Conservation (phyloP, 2,797 vertebrate species). For the Halcyon leucocephala region DNA sequence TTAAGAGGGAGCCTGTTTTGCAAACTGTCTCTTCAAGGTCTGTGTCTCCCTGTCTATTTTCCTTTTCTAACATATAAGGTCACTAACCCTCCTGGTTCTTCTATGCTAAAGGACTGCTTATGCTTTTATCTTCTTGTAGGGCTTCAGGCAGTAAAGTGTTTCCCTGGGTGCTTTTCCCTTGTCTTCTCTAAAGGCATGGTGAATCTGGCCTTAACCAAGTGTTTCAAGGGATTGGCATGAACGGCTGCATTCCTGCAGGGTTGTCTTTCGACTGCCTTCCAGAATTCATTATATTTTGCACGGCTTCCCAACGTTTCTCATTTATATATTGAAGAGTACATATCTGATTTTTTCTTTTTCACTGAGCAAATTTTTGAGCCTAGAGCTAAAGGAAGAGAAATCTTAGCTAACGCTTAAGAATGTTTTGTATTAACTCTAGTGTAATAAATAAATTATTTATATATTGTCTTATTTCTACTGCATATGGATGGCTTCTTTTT, state of each 20-base stretch:
- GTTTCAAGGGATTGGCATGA: neutral
- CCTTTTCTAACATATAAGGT: neutral
- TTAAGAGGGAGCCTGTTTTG: neutral
- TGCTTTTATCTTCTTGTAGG: neutral
- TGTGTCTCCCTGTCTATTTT: fast-evolving
- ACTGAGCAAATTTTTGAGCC: neutral
- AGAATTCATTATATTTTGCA: neutral
- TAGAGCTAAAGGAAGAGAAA: neutral
- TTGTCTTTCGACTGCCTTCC: neutral
- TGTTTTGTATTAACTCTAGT: neutral
- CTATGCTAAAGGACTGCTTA: neutral
- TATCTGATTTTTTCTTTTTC: neutral
- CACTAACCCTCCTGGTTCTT: neutral
- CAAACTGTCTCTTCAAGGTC: neutral
- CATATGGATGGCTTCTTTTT: neutral
- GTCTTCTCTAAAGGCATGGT: neutral
- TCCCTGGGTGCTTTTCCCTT: neutral
- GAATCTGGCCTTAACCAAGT: neutral
- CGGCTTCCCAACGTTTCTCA: neutral
- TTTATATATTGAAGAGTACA: neutral
- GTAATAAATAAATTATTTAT: neutral
- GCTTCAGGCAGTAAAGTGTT: neutral
- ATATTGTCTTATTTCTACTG: neutral
- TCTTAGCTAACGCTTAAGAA: neutral
- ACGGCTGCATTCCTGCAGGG: neutral